A percentile compares a stretch with the other conserved stretches of the same genome.
Evolutionary conservation across 2,888 invertebrate genomes (phyloP).

Genomic region (Adelognathus sp.): DNA sequence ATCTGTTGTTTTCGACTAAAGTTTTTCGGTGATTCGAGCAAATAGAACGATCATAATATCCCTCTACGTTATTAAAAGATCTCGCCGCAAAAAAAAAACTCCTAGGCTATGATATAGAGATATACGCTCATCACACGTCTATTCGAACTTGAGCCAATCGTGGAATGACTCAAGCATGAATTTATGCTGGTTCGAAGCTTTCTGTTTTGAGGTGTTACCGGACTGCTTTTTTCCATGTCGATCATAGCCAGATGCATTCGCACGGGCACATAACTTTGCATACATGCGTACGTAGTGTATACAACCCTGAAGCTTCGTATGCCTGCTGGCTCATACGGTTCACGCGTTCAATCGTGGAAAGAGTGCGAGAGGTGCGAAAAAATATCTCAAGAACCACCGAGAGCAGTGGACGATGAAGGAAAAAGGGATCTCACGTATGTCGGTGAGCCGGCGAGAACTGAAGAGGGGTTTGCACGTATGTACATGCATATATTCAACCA

Average conservation of each 20-base stretch:
- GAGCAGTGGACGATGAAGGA: neutral
- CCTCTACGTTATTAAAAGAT: too few species aligned
- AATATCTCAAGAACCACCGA: neutral
- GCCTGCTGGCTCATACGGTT: constrained; percentile 22
- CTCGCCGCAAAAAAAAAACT: too few species aligned
- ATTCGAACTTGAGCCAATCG: too few species aligned
- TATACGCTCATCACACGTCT: too few species aligned
- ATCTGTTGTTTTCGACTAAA: too few species aligned
- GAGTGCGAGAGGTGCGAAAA: neutral
- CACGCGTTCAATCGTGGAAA: constrained; percentile 34
- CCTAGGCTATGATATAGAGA: too few species aligned
- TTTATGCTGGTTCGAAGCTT: too few species aligned
- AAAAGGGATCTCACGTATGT: constrained; percentile 1
- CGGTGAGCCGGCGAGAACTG: neutral
- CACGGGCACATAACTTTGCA: constrained; percentile 40
- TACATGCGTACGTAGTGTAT: constrained; percentile 56
- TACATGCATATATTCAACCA: constrained; percentile 78
- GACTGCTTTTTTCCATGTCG: neutral
- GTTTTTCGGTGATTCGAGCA: too few species aligned
- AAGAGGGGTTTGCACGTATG: constrained; percentile 52
- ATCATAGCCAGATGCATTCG: constrained; percentile 29
- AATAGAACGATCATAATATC: too few species aligned
- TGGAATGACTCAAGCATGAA: too few species aligned
- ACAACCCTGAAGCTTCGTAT: constrained; percentile 58
- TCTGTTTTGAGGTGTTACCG: too few species aligned